Percentiles rank a stretch among this genome's conserved stretches.
Conservation (phyloP, 2,113 vertebrate species). For the Paradoxurus hermaphroditus region DNA sequence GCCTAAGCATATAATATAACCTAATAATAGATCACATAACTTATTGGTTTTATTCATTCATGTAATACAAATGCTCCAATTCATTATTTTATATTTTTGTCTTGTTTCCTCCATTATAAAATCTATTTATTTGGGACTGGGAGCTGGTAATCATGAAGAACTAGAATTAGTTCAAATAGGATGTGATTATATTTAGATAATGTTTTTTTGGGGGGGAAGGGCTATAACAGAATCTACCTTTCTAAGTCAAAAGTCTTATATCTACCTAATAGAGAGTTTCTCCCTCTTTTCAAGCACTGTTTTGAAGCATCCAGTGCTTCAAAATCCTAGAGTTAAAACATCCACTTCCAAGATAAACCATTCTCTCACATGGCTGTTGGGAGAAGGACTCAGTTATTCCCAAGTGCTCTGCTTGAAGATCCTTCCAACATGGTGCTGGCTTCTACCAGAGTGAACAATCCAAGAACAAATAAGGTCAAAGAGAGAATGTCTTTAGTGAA, state of each 20-base stretch:
- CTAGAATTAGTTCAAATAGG: not conserved
- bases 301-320: not conserved
- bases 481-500: not conserved
- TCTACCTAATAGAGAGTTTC: not conserved
- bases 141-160: not conserved
- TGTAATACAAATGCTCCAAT: not conserved
- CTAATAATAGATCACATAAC: not conserved
- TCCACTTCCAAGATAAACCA: not conserved
- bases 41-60: not conserved
- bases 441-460: not conserved
- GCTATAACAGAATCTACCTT: not conserved
- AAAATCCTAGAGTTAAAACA: not conserved
- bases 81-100: not conserved
- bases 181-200: not conserved
- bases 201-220: not conserved
- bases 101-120: not conserved
- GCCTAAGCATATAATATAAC: not conserved
- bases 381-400: not conserved
- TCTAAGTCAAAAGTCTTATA: not conserved
- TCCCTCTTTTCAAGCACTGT: not conserved
- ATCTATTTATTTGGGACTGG: not conserved
- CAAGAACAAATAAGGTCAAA: not conserved
- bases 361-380: not conserved
- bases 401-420: not conserved
- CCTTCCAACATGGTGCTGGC: not conserved